These are phyloP conservation scores for Trypoxylon attenuatum DNA, from an alignment of 2,888 invertebrate species.

Conservation along the genomic window DNA sequence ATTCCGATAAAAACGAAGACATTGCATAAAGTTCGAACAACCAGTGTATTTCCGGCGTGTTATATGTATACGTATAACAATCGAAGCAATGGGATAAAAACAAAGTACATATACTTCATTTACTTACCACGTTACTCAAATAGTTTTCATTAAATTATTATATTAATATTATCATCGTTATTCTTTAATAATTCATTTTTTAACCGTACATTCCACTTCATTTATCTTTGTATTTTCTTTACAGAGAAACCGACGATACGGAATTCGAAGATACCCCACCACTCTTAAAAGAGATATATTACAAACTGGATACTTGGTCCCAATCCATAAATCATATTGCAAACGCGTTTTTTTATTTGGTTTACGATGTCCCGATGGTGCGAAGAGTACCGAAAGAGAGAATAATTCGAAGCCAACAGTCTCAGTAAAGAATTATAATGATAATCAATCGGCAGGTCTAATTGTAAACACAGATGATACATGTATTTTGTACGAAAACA, in stretches of 20 bases:
- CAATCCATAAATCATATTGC: slow-evolving; percentile 76
- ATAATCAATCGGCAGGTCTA: too few species aligned
- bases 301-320: slow-evolving; percentile 75
- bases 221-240: slow-evolving; percentile 30
- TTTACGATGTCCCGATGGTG: slow-evolving; percentile 78
- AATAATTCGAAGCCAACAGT: too few species aligned
- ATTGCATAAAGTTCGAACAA: slow-evolving; percentile 83
- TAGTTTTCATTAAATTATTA: neutral
- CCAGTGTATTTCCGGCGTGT: slow-evolving; percentile 81
- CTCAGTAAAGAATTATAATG: too few species aligned
- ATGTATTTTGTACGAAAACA: too few species aligned
- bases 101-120: slow-evolving; percentile 42
- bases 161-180: neutral
- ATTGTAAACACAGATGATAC: too few species aligned
- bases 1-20: slow-evolving; percentile 77
- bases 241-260: slow-evolving; percentile 52
- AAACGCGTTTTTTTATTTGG: slow-evolving; percentile 77
- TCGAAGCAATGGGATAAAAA: slow-evolving; percentile 67
- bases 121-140: neutral
- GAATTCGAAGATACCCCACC: too few species aligned
- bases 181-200: neutral
- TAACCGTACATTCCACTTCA: too few species aligned
- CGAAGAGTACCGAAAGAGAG: slow-evolving; percentile 69
- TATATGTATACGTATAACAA: slow-evolving; percentile 88
- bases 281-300: slow-evolving; percentile 75